Evolutionary conservation across 2,888 invertebrate species (phyloP).

Genomic region (Crioceris asparagi): DNA sequence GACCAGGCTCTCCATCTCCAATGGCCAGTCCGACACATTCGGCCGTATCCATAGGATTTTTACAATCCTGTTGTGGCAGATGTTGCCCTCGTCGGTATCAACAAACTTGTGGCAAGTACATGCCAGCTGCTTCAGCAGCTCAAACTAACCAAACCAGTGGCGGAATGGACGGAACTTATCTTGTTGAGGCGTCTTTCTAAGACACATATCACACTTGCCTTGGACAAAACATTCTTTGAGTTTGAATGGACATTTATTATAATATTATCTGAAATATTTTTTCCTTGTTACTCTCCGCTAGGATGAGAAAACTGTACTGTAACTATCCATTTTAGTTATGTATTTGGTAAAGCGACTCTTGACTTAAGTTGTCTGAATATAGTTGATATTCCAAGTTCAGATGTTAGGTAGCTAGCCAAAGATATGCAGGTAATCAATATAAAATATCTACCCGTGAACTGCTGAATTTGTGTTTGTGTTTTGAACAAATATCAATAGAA

Average conservation of each 20-base stretch:
- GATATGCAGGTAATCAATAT: too few species aligned
- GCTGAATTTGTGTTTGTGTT: too few species aligned
- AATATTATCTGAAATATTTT: too few species aligned
- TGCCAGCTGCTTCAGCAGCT: slow-evolving; percentile 72
- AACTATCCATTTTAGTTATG: too few species aligned
- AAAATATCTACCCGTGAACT: too few species aligned
- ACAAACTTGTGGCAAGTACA: slow-evolving; percentile 80
- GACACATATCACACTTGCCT: slow-evolving; percentile 23
- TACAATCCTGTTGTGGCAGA: slow-evolving; percentile 73
- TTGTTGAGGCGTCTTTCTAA: slow-evolving; percentile 75
- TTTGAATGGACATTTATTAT: neutral
- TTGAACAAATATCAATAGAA: too few species aligned
- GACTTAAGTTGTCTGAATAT: too few species aligned
- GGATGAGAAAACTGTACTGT: too few species aligned
- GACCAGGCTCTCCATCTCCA: slow-evolving; percentile 82
- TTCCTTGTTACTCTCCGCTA: too few species aligned
- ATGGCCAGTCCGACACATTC: slow-evolving; percentile 81
- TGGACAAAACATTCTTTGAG: neutral
- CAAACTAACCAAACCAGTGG: slow-evolving; percentile 72
- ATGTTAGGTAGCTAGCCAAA: too few species aligned
- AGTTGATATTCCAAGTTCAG: too few species aligned
- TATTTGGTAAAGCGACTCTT: too few species aligned
- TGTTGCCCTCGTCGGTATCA: slow-evolving; percentile 84
- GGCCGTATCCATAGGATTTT: slow-evolving; percentile 48
- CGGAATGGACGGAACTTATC: slow-evolving; percentile 74